Evolutionary conservation across 2,888 invertebrate species (phyloP).

Genomic region (Aporophyla nigra): DNA sequence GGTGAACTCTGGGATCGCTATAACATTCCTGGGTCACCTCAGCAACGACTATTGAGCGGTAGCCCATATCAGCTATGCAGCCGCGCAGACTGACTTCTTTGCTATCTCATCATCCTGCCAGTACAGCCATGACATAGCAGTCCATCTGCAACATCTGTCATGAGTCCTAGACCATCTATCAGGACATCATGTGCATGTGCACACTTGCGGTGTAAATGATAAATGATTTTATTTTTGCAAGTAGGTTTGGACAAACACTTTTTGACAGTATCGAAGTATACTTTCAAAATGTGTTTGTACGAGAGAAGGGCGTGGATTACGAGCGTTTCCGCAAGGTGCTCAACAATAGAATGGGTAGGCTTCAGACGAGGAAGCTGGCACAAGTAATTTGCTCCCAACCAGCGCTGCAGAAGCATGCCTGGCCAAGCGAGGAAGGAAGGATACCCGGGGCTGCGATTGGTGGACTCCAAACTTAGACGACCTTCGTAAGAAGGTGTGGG

Average conservation of each 20-base stretch:
- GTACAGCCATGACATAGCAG: neutral
- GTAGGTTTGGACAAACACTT: too few relatives aligned
- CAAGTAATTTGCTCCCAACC: neutral
- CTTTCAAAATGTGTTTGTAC: too few relatives aligned
- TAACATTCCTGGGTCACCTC: neutral
- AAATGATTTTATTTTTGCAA: too few relatives aligned
- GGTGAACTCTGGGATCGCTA: neutral
- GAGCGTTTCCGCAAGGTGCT: neutral
- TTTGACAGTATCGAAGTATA: too few relatives aligned
- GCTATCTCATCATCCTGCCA: slow-evolving; percentile 7
- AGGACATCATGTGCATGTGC: slow-evolving; percentile 17
- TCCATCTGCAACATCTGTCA: slow-evolving; percentile 30
- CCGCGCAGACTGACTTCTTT: neutral
- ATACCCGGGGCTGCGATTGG: too few relatives aligned
- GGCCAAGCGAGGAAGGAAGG: neutral
- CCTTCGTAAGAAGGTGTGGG: too few relatives aligned
- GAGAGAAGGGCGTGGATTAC: slow-evolving; percentile 23
- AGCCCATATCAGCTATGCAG: neutral
- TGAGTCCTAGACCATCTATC: slow-evolving; percentile 38
- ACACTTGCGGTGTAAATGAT: too few relatives aligned
- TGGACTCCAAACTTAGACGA: too few relatives aligned
- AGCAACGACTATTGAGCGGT: slow-evolving; percentile 4
- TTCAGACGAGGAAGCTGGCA: neutral
- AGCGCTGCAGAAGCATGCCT: slow-evolving; percentile 30
- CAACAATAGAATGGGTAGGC: neutral